Conservation (phyloP, 2,888 invertebrate species). For the Prosapia bicincta region DNA sequence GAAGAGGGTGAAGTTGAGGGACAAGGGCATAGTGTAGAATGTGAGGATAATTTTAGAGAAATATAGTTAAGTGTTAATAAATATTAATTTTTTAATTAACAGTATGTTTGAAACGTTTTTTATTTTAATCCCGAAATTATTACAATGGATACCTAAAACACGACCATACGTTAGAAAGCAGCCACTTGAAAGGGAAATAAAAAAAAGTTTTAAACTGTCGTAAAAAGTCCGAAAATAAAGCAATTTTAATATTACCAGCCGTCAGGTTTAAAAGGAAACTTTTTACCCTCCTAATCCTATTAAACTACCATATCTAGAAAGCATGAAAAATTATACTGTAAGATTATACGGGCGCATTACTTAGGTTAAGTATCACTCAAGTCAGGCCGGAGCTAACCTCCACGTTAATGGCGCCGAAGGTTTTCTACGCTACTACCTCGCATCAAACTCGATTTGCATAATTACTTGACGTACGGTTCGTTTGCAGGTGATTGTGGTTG, state of each 20-base stretch:
- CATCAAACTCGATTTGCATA: not conserved
- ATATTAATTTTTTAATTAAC: too few relatives aligned
- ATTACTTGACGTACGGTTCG: not conserved
- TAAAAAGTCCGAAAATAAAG: not conserved
- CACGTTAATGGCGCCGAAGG: not conserved
- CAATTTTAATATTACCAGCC: not conserved
- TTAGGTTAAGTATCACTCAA: not conserved
- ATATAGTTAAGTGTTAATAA: too few relatives aligned
- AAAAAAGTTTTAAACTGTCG: not conserved
- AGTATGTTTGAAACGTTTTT: too few relatives aligned
- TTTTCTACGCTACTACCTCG: not conserved
- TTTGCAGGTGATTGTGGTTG: not conserved
- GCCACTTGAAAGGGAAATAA: not conserved
- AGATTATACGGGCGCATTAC: not conserved
- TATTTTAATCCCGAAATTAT: too few relatives aligned
- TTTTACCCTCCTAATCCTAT: not conserved
- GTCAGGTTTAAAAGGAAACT: not conserved
- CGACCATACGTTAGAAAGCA: not conserved
- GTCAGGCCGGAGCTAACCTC: not conserved
- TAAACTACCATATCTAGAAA: not conserved
- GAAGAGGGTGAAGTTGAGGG: too few relatives aligned
- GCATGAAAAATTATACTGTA: not conserved
- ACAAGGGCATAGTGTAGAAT: too few relatives aligned
- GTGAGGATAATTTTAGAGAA: too few relatives aligned
- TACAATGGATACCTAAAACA: not conserved